Base-by-base conservation (phyloP, 2,797 vertebrate species). In the Octomys mimax region DNA sequence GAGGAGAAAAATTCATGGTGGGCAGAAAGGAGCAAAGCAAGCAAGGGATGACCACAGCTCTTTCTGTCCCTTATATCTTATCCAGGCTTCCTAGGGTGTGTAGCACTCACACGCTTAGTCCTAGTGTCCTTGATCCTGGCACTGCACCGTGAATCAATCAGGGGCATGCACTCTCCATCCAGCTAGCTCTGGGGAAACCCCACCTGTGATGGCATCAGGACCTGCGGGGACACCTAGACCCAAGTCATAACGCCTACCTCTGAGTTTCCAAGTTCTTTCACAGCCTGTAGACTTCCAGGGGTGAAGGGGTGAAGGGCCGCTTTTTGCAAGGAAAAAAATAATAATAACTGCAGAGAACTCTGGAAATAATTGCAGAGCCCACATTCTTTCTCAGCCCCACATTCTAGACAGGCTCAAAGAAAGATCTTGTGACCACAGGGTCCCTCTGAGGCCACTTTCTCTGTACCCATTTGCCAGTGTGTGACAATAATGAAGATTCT, bases 281-380 rank as follows among this genome's bases (percentile, higher is more conserved):
- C 26, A 42, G 18, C 28, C 89, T 26, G 18, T 89, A 85, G 31
- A 87, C 66, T 78, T 89, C 75, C 87, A 61, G 57, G 62, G 77
- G n/a, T n/a, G n/a, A n/a, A 82, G 6, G 0, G 36, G 42, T 10
- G 10, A 84, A 92, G 49, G 42, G 18, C 84, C 70, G 77, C 57
- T 82, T 89, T 96, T 75, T 54, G 73, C 66, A 73, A 95, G 66
- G 75, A 46, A 89, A 73, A 57, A 81, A 66, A 68, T 61, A 91
- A 87, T 16, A 49, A 49, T 49, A 49, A 49, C 49, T 85, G 85
- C 71, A 89, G 78, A 64, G 73, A 91, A 87, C 28, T 21, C 87
- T 54, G 70, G 66, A 89, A 91, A 93, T 46, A 85, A 83, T 42
- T 8, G 66, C 75, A 75, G 77, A 94, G n/a, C 33, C 42, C 0